Evolutionary conservation across 2,113 vertebrate species (phyloP), one percentile per base, ranked within the genome.

Genomic region (Menura novaehollandiae): DNA sequence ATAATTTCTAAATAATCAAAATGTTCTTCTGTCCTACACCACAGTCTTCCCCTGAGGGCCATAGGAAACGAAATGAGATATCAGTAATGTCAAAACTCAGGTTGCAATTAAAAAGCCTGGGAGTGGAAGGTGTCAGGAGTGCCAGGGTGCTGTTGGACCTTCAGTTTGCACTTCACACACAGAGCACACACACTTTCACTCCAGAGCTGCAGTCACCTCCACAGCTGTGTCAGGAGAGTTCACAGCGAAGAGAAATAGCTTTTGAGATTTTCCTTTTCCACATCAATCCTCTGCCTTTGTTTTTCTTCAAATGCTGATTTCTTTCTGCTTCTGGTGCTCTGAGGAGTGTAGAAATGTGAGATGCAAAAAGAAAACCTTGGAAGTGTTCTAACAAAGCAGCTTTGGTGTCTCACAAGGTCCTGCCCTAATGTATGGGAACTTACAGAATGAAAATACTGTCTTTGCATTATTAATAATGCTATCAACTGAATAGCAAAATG

Each of bases 261-360:
- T 91, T 80, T 51, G 75, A 85, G 79, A 76, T 76, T 76, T 55
- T 71, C 30, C 35, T 85, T 69, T 76, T 41, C 75, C 69, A 93
- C 74, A 83, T 88, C 73, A 93, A 72, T 85, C 66, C 76, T 68
- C 59, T 66, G 68, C 13, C 94, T 96, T 79, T 93, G 58, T 80
- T 95, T 92, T 85, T 80, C 67, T 94, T 94, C 87, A 93, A 30
- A 88, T 95, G 81, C 60, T 66, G 37, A 55, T 86, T 91, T 86
- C 77, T 93, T 88, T 81, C 75, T 85, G 77, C 44, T 95, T 44
- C 78, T 44, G 44, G 51, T 93, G 71, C 52, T 76, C 43, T 79
- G 82, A 89, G 76, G 91, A 74, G 55, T 35, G n/a, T 28, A 80
- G 76, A 79, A 86, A 62, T 59, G 60, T 10, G 49, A 88, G 88